These are phyloP conservation scores for Morphnarchus princeps DNA, from an alignment of 2,113 vertebrate species.

Conservation along the genomic window DNA sequence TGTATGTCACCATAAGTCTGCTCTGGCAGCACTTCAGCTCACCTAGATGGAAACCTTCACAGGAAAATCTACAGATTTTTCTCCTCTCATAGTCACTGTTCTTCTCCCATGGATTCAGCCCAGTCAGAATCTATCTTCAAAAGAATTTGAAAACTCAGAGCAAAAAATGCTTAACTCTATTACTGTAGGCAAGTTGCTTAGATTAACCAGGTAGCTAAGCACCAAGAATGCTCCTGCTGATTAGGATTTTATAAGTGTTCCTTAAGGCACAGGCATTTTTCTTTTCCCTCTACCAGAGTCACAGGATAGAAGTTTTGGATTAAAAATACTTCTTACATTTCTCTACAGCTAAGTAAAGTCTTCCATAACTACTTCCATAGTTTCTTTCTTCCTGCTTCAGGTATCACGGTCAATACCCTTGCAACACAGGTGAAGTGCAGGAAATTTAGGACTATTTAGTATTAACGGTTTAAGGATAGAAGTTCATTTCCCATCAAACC, in stretches of 20 bases:
- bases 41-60: background rate
- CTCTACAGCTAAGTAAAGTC: background rate
- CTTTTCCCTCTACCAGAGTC: background rate
- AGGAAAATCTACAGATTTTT: background rate
- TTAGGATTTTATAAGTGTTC: background rate
- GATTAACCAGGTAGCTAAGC: background rate
- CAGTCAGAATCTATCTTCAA: background rate
- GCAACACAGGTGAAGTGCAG: background rate
- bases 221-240: background rate
- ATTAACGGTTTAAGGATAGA: background rate
- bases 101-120: background rate
- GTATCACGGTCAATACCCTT: background rate
- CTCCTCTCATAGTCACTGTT: background rate
- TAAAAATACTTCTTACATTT: background rate
- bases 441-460: background rate
- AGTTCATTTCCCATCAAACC: background rate
- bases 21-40: background rate
- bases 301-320: background rate
- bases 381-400: background rate
- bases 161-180: background rate
- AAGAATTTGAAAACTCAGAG: background rate
- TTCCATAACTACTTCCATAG: background rate
- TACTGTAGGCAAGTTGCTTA: background rate
- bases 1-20: background rate
- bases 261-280: background rate